Evolutionary conservation across 2,113 vertebrate species (phyloP).

Genomic region (Eclectus roratus): DNA sequence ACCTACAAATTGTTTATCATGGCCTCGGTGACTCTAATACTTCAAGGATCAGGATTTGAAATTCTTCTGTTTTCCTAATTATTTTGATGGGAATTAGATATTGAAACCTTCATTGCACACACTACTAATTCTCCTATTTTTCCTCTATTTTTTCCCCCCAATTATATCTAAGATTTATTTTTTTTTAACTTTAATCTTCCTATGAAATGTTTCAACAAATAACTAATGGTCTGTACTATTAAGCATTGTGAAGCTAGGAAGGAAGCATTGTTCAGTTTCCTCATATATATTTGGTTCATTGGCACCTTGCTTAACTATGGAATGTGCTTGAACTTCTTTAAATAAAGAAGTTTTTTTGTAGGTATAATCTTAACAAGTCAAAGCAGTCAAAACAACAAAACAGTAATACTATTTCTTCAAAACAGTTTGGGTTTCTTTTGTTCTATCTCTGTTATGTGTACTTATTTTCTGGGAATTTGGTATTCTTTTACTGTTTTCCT

Average conservation of each 20-base stretch:
- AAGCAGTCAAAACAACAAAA: not conserved
- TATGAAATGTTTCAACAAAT: not conserved
- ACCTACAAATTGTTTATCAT: not conserved
- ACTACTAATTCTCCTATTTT: not conserved
- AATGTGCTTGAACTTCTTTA: not conserved
- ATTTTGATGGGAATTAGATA: not conserved
- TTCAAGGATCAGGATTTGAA: not conserved
- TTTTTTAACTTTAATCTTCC: not conserved
- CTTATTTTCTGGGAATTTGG: not conserved
- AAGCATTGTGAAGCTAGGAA: not conserved
- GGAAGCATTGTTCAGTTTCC: not conserved
- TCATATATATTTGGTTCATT: not conserved
- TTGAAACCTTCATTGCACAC: not conserved
- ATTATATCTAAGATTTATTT: not conserved
- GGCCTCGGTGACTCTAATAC: not conserved
- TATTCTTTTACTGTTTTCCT: not conserved
- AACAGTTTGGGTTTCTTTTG: not conserved
- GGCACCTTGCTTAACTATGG: not conserved
- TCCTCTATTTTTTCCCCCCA: not conserved
- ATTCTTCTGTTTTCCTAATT: not conserved
- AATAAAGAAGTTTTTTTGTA: not conserved
- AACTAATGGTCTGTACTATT: not conserved
- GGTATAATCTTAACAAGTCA: not conserved
- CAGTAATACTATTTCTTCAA: not conserved
- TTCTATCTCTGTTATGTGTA: not conserved